Evolutionary conservation across 2,797 vertebrate species (phyloP).

Genomic region (Leucoraja ocellata): DNA sequence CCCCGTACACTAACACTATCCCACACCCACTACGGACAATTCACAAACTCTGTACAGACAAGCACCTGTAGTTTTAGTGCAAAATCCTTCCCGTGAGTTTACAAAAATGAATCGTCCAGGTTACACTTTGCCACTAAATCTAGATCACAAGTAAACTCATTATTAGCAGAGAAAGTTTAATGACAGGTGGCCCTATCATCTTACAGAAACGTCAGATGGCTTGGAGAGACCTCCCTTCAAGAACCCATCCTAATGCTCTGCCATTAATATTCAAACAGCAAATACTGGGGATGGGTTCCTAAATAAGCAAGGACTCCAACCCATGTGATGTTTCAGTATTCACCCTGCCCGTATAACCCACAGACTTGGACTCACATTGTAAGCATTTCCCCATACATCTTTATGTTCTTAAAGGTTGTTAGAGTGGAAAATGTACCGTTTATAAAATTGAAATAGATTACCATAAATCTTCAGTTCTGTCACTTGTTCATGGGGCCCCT

Average conservation of each 20-base stretch:
- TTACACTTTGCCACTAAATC: background rate
- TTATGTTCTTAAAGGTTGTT: background rate
- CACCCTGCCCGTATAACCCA: background rate
- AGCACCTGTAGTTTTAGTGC: no score
- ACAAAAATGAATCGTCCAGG: no score
- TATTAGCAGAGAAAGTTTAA: background rate
- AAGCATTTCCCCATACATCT: background rate
- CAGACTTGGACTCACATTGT: background rate
- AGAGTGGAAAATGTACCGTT: no score
- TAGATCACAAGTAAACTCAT: background rate
- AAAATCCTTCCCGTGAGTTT: no score
- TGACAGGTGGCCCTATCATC: background rate
- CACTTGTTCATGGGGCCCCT: fast-evolving
- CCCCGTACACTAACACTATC: no score
- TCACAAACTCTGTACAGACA: no score
- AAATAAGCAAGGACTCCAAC: no score
- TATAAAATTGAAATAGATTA: no score
- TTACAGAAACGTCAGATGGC: background rate
- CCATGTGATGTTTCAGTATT: background rate
- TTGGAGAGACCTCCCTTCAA: background rate
- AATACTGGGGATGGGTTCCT: background rate
- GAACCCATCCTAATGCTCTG: background rate
- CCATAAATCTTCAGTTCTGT: background rate
- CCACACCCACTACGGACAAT: no score
- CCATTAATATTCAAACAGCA: no score